Base-by-base conservation (phyloP, 2,888 invertebrate genomes). In the Epinotia nisella region DNA sequence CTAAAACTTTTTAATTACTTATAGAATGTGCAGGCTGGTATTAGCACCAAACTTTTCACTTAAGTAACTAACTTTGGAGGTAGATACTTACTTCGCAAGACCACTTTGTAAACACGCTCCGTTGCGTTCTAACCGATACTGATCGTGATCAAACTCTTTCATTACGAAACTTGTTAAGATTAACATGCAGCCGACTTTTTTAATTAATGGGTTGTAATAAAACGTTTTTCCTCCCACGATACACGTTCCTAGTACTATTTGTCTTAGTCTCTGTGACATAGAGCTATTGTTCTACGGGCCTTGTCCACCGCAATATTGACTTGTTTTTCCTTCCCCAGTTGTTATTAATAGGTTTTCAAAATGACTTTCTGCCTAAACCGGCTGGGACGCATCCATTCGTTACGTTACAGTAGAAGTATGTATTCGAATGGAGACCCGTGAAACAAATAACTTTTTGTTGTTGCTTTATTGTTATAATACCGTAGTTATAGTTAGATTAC, bases 301-400 rank as follows among this genome's bases (percentile, higher is more conserved):
- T 82, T 84, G 88, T 86, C 88, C 87, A 85, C 87, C 84, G 79
- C 88, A 87, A 87, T 90, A 90, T 90, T 87, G 87, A 88, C 84
- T 86, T 86, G 85, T 85, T 87, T 85, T 81, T 81, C 78, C 82
- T 81, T 76, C 76, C 75, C 67, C 75, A 81, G 83, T 81, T 81
- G 78, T 79, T 85, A 86, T 86, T 86, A 88, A 88, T 86, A 84
- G 83, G 78, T 80, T 82, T 72, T 80, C 77, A 82, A 84, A 85
- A 84, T 77, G 74, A 83, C 81, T 82, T 80, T 65, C 66, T 70
- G 62, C 62, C 64, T 56, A 59, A 71, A 71, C 71, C 65, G 53
- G 53, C 60, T 61, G 35, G 61, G 55, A 24, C 66, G 29, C 49
- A 15, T 24, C 59, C 65, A 61, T 68, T 72, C 45, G 39, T 72